Evolutionary conservation across 1,140 invertebrate species (phyloP).

Genomic region (Notospermus geniculatus): DNA sequence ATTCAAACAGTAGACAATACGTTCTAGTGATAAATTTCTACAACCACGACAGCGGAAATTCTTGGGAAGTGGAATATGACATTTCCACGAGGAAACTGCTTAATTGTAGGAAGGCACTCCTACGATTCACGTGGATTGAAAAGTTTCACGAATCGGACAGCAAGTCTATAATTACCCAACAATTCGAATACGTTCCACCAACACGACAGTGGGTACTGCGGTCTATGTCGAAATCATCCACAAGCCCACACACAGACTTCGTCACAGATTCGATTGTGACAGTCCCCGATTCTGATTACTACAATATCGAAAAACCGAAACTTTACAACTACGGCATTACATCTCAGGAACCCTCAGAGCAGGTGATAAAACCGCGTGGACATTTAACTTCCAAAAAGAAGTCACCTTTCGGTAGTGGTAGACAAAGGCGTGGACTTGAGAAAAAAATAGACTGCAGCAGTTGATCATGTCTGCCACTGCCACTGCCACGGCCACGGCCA

Average conservation of each 20-base stretch:
- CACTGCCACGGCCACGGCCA: neutral
- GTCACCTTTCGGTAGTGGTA: neutral
- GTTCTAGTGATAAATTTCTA: constrained; percentile 1
- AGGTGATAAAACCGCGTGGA: neutral
- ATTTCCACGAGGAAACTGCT: constrained; percentile 6
- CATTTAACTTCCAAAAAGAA: constrained; percentile 7
- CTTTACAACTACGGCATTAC: neutral
- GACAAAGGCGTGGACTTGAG: neutral
- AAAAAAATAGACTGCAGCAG: neutral
- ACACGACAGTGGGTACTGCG: constrained; percentile 6
- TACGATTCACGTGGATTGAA: constrained; percentile 8
- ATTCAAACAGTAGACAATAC: neutral
- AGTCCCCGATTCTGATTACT: neutral
- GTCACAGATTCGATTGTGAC: neutral
- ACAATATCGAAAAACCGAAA: constrained; percentile 5
- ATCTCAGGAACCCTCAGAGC: neutral
- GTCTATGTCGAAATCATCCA: neutral
- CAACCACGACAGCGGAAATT: neutral
- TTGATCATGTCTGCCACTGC: neutral
- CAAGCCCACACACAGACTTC: neutral
- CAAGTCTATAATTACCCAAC: constrained; percentile 4
- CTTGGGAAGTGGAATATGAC: constrained; percentile 6
- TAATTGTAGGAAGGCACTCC: constrained; percentile 4
- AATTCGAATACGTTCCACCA: constrained; percentile 9
- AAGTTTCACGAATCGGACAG: neutral